Percentiles rank a stretch among this genome's conserved stretches.
phyloP scores from a whole-genome alignment of 2,113 vertebrate species.

The Dipodomys spectabilis region DNA sequence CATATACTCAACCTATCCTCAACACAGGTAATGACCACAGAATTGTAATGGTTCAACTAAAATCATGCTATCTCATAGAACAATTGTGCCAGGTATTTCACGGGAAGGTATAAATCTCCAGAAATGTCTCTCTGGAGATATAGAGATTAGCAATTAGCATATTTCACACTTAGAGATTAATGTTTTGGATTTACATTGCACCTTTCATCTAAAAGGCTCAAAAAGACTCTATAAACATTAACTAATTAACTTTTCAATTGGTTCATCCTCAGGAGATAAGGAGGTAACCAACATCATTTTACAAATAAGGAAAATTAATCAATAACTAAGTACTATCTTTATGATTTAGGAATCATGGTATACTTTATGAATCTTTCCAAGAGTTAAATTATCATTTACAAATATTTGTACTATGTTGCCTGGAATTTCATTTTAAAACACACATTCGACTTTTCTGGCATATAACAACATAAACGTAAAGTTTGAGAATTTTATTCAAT shows the following conservation, averaged over 20 bases:
- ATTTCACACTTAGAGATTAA: conserved; percentile 73
- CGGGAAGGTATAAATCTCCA: conserved; percentile 66
- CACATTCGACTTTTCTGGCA: background rate
- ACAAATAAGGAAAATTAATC: conserved; percentile 57
- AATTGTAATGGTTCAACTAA: conserved; percentile 67
- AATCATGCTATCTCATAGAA: conserved; percentile 62
- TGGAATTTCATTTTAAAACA: background rate
- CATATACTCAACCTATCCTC: conserved; percentile 53
- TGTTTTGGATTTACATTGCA: conserved; percentile 72
- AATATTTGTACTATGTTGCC: background rate
- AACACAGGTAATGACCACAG: conserved; percentile 63
- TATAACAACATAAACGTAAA: background rate
- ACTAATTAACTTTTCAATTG: conserved; percentile 55
- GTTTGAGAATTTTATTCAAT: background rate
- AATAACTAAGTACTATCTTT: conserved; percentile 31
- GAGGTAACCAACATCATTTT: background rate
- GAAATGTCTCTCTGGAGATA: conserved; percentile 53
- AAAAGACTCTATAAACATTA: conserved; percentile 61
- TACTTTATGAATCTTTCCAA: background rate
- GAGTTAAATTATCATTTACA: background rate
- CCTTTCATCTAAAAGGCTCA: conserved; percentile 56
- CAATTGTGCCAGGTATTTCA: conserved; percentile 59
- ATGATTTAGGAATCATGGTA: background rate
- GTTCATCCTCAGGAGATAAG: background rate
- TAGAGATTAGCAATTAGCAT: conserved; percentile 63